These are phyloP conservation scores for Pristionchus mayeri DNA, from an alignment of 2,888 invertebrate genomes.

Conservation along the genomic window DNA sequence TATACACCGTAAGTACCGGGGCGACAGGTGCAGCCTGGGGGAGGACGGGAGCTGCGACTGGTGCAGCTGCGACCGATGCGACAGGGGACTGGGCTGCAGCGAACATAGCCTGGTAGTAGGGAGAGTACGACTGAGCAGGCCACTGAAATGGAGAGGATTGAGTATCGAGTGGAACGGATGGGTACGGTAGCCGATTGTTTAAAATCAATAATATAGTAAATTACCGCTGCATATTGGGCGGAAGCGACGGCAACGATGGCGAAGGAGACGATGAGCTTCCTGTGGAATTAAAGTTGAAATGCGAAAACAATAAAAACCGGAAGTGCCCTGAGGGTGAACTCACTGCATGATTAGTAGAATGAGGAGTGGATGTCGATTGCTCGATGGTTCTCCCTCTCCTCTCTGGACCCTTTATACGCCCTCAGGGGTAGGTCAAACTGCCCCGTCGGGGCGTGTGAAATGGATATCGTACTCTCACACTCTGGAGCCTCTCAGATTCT, in stretches of 20 bases:
- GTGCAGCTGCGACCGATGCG: constrained; percentile 39
- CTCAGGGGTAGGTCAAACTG: constrained; percentile 25
- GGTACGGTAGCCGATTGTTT: neutral
- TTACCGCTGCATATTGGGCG: constrained; percentile 47
- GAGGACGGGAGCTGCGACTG: constrained; percentile 49
- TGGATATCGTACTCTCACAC: neutral
- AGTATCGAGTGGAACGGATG: neutral
- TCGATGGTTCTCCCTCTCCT: neutral
- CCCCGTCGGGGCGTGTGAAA: constrained; percentile 30
- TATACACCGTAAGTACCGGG: neutral
- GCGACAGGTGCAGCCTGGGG: constrained; percentile 39
- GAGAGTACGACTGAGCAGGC: constrained; percentile 63
- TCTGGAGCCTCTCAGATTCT: neutral
- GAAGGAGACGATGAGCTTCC: constrained; percentile 38
- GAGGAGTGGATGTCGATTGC: constrained; percentile 4
- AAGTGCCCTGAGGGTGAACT: neutral
- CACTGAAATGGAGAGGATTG: constrained; percentile 50
- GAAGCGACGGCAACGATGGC: constrained; percentile 36
- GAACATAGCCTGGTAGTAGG: constrained; percentile 60
- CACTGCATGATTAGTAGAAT: constrained; percentile 44
- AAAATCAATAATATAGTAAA: neutral
- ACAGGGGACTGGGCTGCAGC: constrained; percentile 53
- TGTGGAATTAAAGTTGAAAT: neutral
- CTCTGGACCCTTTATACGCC: constrained; percentile 33
- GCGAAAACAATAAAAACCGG: neutral